A percentile compares a stretch with the other conserved stretches of the same genome.
phyloP scores from a whole-genome alignment of 2,888 invertebrate genomes.

The Mantis religiosa region DNA sequence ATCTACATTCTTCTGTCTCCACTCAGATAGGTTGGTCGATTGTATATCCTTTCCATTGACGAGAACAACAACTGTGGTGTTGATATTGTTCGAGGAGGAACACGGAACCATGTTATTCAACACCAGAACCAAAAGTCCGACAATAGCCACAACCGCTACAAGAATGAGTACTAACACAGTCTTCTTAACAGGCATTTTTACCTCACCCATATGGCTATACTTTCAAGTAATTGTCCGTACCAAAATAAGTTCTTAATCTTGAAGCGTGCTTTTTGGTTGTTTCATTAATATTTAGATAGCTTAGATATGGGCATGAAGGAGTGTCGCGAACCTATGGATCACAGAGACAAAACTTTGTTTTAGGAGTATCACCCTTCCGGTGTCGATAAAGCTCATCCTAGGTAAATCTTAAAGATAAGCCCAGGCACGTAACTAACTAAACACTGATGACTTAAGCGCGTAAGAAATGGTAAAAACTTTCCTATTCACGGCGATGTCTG shows the following conservation, averaged over 20 bases:
- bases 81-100: neutral
- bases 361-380: neutral
- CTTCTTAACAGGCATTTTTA: neutral
- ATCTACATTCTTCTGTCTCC: neutral
- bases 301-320: neutral
- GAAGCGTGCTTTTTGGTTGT: too few relatives aligned
- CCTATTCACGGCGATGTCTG: neutral
- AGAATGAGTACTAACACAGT: neutral
- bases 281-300: too few relatives aligned
- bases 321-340: neutral
- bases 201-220: too few relatives aligned
- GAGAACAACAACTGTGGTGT: neutral
- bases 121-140: neutral
- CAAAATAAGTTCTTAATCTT: too few relatives aligned
- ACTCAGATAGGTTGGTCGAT: neutral
- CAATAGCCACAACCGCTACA: neutral
- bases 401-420: neutral
- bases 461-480: neutral
- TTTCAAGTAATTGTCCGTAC: too few relatives aligned
- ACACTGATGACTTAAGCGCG: neutral
- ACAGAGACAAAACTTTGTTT: neutral
- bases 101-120: neutral
- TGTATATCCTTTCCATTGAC: neutral
- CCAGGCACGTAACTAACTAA: neutral
- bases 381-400: neutral